Evolutionary conservation across 2,888 invertebrate genomes (phyloP), one percentile per base, ranked within the genome.

Genomic region (Epinotia demarniana): DNA sequence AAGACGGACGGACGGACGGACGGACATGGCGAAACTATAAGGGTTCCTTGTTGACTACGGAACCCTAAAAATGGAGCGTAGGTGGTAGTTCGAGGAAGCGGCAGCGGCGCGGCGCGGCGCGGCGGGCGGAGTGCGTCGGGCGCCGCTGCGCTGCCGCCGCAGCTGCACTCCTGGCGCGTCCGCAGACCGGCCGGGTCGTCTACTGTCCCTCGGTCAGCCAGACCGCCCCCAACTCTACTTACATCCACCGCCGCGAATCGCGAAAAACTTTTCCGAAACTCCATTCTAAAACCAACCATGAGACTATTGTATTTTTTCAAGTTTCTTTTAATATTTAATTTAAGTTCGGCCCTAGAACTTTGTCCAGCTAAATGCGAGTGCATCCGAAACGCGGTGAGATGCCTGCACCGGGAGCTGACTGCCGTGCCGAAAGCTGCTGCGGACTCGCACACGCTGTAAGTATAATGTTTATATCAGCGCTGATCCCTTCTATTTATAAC

Each of bases 371-470:
- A 86, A 85, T 92, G 92, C 79, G 86, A 87, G 75, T 92, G 92
- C 75, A 76, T 84, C 2, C 84, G 86, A 62, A 89, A 84, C 77
- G 84, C 88, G 78, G 87, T 92, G 43, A 84, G 88, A 5, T 92
- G 92, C 79, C 81, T 91, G 39, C 89, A 88, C 69, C 88, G 89
- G 78, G 87, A 87, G 77, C 81, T 92, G 79, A 82, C 81, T 76
- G 82, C 83, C 39, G 84, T 92, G 55, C 92, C 92, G 75, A 85
- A 84, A 77, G 81, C 86, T 13, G 84, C 91, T 60, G 71, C 81
- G 63, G 89, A 92, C 69, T 86, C 88, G n/a, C 87, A 89, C 78
- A 91, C 90, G 18, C 82, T 92, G 92, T 92, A 84, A 92, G 92
- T 92, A 86, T 75, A 81, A 81, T 80, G 75, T 82, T 80, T 79